Base-by-base conservation (phyloP, 2,888 invertebrate genomes). In the Scaptomyza reducta region DNA sequence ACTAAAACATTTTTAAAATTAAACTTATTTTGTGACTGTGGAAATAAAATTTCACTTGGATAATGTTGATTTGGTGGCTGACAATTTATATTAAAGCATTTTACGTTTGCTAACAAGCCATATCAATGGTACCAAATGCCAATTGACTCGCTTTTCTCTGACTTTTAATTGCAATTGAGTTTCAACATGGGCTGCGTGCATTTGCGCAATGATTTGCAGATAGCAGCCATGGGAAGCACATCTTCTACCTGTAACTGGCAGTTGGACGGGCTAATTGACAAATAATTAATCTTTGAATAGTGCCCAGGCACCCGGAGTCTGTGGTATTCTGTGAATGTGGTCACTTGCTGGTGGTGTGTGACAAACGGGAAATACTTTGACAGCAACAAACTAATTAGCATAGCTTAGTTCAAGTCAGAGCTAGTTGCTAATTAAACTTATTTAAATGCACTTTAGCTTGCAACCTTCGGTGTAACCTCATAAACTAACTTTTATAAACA, bases 121-220 rank as follows among this genome's bases (percentile, higher is more conserved):
- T 22, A 50, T 29, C 31, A n/a, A 18, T 31, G 72, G 41, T 45
- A 22, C 31, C 50, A 46, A 27, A 16, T 42, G 29, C 60, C 70
- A 64, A 61, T 61, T 64, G 63, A 70, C 44, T 60, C 41, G 51
- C 61, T 63, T 69, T 61, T 64, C 75, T 75, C 68, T 55, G 63
- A 77, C 54, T 79, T 76, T 84, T 84, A 87, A 87, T 79, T 82
- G 78, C 78, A 82, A 77, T 81, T 77, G 76, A 81, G 82, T 70
- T 69, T 69, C 70, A 62, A 70, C 83, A 83, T 86, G 74, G 76
- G 77, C 83, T 85, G 82, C 76, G 78, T 85, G 82, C 85, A 76
- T 79, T 85, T 85, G 81, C 72, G 79, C 81, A 70, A 86, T 81
- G 79, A 84, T 86, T 84, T 81, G 70, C 70, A 77, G 81, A 75